Evolutionary conservation across 2,888 invertebrate genomes (phyloP), one percentile per base, ranked within the genome.

Genomic region (Sphinx pinastri): DNA sequence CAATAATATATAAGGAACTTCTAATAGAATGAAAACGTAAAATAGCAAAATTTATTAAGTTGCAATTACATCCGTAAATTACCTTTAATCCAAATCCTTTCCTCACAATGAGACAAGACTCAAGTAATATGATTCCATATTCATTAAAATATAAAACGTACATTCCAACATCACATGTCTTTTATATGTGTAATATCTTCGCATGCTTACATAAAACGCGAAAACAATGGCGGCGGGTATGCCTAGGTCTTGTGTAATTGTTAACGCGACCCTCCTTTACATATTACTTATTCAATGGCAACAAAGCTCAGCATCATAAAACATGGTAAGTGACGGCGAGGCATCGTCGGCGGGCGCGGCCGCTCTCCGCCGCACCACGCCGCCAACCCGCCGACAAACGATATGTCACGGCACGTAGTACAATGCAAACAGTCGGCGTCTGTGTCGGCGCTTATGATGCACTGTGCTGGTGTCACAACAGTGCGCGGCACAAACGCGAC

Each of bases 361-460:
- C 13, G 70, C 54, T 45, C n/a, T 25, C 31, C 60, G 67, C 45
- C 11, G 60, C 59, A 31, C 73, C 71, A 73, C 14, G 31, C n/a
- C 25, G 25, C 25, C 25, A 25, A 25, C 25, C 52, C 31, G 75
- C 80, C 84, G 79, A 87, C 92, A 91, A 88, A 89, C 91, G 90
- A 91, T 91, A 92, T 91, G 92, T 92, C 88, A 88, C 87, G 88
- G 91, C 90, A 91, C 93, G 91, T 90, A 89, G 88, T 84, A 92
- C 92, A 93, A 93, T 89, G 86, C 93, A 93, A 93, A 93, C 92
- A 93, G 89, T 86, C 92, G 92, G 92, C 87, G 83, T 86, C 84
- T 90, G 80, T 91, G 93, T 88, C 91, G 93, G 92, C 88, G 80
- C 84, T 81, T 85, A 81, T 90, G 90, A 87, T 78, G 86, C 82